A percentile compares a stretch with the other conserved stretches of the same genome.
Evolutionary conservation across 2,888 invertebrate genomes (phyloP).

Genomic region (Eutolmus rufibarbis): DNA sequence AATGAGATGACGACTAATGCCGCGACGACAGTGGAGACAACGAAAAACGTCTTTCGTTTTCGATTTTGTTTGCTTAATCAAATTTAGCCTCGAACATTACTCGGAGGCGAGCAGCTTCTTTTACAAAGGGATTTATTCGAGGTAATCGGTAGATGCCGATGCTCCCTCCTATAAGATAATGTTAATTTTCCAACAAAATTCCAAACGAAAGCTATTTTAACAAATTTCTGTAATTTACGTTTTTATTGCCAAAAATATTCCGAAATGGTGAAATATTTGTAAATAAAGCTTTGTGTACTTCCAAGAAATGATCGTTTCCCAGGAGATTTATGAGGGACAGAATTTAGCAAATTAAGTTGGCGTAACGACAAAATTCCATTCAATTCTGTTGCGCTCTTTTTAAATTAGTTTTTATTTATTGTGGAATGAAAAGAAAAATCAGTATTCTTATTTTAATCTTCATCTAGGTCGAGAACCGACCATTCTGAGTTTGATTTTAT

Average conservation of each 20-base stretch:
- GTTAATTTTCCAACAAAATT: background rate
- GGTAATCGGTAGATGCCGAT: background rate
- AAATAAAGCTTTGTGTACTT: background rate
- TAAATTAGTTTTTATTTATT: background rate
- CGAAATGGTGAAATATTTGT: background rate
- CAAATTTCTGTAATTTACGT: background rate
- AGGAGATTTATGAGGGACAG: background rate
- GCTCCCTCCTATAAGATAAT: background rate
- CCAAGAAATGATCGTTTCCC: background rate
- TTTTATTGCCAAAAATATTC: background rate
- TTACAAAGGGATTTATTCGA: background rate
- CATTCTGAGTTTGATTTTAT: background rate
- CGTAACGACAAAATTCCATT: background rate
- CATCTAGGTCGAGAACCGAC: background rate
- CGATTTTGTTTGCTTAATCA: constrained; percentile 12
- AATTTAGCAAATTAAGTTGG: background rate
- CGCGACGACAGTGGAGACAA: background rate
- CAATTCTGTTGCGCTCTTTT: background rate
- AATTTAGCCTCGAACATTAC: background rate
- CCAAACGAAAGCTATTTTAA: background rate
- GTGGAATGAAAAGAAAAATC: background rate
- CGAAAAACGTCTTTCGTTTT: background rate
- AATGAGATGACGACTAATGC: background rate
- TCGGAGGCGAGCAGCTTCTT: background rate
- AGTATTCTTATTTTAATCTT: background rate